Evolutionary conservation across 2,888 invertebrate species (phyloP).

Genomic region (Pammene fasciana): DNA sequence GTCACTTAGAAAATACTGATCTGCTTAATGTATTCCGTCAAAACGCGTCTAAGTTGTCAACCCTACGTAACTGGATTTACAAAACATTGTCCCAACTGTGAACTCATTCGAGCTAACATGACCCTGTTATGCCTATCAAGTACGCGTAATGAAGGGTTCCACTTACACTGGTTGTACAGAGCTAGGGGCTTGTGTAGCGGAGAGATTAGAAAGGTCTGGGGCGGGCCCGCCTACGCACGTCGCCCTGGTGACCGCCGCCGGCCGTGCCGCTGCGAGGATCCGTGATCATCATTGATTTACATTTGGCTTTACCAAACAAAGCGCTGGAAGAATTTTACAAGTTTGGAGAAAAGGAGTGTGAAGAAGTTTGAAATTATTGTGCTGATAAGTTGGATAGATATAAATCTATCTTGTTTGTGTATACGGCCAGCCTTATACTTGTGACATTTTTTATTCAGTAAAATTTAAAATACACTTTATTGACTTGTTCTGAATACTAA

Average conservation of each 20-base stretch:
- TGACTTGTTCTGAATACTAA: no score
- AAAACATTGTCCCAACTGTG: no score
- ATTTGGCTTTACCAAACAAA: neutral
- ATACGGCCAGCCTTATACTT: no score
- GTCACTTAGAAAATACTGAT: no score
- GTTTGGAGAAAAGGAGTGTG: neutral
- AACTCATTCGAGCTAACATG: neutral
- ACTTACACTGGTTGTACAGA: neutral
- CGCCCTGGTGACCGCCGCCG: constrained; percentile 68
- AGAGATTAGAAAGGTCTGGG: constrained; percentile 49
- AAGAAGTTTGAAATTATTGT: no score
- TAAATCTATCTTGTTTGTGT: no score
- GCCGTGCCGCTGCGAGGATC: constrained; percentile 48
- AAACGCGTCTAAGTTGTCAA: neutral
- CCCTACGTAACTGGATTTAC: neutral
- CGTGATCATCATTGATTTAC: constrained; percentile 4
- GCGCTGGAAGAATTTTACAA: neutral
- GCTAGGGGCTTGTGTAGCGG: neutral
- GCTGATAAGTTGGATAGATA: no score
- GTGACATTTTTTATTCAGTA: no score
- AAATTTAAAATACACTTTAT: no score
- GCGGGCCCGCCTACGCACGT: constrained; percentile 56
- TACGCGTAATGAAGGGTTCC: no score
- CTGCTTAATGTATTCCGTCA: no score
- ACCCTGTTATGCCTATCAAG: neutral